Conservation (phyloP, 2,888 invertebrate species). For the Willowsia nigromaculata region DNA sequence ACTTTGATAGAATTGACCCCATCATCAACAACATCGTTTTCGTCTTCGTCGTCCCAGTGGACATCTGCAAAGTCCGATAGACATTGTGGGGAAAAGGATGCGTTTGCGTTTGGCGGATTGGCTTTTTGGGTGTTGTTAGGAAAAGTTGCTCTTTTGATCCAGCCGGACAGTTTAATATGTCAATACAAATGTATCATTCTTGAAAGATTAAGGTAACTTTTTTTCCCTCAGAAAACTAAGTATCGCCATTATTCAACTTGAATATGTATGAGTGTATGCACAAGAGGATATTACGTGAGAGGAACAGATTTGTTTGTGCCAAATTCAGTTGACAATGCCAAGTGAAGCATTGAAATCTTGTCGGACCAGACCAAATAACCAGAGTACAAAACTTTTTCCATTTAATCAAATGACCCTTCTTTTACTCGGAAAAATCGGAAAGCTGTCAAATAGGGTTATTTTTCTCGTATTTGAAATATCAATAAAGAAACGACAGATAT, state of each 20-base stretch:
- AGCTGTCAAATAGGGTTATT: constrained; percentile 56
- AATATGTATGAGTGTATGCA: constrained; percentile 52
- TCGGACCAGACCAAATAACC: constrained; percentile 53
- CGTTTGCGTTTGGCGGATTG: constrained; percentile 39
- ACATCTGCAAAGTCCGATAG: constrained; percentile 56
- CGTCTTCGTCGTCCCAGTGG: constrained; percentile 27
- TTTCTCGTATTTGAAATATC: constrained; percentile 55
- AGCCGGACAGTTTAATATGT: constrained; percentile 62
- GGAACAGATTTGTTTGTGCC: constrained; percentile 61
- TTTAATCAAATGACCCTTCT: constrained; percentile 62
- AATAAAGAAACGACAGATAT: constrained; percentile 66
- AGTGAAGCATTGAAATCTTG: constrained; percentile 67
- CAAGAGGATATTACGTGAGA: background rate
- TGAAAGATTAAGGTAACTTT: constrained; percentile 65
- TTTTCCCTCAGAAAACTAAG: too few relatives aligned
- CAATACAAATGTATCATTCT: constrained; percentile 62
- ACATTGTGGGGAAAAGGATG: constrained; percentile 33
- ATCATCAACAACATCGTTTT: background rate
- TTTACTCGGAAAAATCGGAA: constrained; percentile 36
- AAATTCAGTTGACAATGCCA: constrained; percentile 62
- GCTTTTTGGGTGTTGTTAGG: background rate
- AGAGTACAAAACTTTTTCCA: constrained; percentile 31
- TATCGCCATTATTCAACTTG: background rate
- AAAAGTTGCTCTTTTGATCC: constrained; percentile 61
- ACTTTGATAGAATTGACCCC: constrained; percentile 25